These are phyloP conservation scores for Thamnophis sirtalis DNA, from an alignment of 2,113 vertebrate genomes.

Conservation along the genomic window DNA sequence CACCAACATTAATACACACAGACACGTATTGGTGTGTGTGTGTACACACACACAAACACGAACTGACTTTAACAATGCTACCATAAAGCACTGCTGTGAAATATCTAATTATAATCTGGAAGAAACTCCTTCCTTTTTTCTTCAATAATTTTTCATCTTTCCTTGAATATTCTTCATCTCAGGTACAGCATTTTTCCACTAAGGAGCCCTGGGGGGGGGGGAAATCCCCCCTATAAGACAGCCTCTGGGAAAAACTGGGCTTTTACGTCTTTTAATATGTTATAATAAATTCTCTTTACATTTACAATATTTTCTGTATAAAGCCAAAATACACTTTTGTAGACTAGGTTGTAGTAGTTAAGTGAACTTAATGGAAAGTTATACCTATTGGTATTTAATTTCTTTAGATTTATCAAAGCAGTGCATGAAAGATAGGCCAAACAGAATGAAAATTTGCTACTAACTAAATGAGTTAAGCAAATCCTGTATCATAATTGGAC, in stretches of 20 bases:
- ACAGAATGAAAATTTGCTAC: background rate
- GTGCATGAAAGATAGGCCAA: background rate
- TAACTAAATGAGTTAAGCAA: background rate
- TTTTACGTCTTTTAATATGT: background rate
- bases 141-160: background rate
- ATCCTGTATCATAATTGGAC: background rate
- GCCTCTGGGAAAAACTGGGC: background rate
- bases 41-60: too few species aligned
- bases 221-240: background rate
- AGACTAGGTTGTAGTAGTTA: background rate
- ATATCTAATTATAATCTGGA: background rate
- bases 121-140: background rate
- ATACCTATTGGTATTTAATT: background rate
- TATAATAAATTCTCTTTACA: slow-evolving; percentile 7
- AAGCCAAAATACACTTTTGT: slow-evolving; percentile 8
- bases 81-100: background rate
- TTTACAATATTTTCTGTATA: background rate
- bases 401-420: background rate
- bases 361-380: background rate
- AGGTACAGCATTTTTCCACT: background rate
- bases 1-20: background rate
- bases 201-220: background rate
- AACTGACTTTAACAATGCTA: background rate
- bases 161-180: background rate
- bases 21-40: background rate